Evolutionary conservation across 37 sponge, comb jelly and placozoan species (phyloP), one percentile per base, ranked within the genome.

Genomic region (Bolinopsis microptera): DNA sequence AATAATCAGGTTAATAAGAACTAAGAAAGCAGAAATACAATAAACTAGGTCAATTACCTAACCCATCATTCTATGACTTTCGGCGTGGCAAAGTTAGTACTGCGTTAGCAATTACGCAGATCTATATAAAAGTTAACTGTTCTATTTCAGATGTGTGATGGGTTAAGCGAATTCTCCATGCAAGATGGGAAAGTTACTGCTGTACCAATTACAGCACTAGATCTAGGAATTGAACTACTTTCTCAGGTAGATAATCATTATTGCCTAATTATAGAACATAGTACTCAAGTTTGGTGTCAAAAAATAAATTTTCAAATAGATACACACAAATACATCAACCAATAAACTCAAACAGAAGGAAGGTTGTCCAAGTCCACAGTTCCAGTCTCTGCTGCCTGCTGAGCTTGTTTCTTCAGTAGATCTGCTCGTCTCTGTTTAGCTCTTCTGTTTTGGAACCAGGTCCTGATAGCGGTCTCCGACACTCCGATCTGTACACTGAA

Each of bases 71-170:
- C n/a, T n/a, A n/a, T n/a, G n/a, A n/a, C n/a, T n/a, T n/a, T n/a
- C n/a, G n/a, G n/a, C n/a, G n/a, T n/a, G n/a, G n/a, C n/a, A n/a
- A n/a, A n/a, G n/a, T n/a, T n/a, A n/a, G n/a, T n/a, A n/a, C n/a
- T n/a, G n/a, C n/a, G n/a, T n/a, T n/a, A n/a, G n/a, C n/a, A n/a
- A n/a, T n/a, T n/a, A n/a, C n/a, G n/a, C n/a, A n/a, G n/a, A n/a
- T n/a, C n/a, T n/a, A n/a, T n/a, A n/a, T n/a, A n/a, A n/a, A n/a
- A n/a, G n/a, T n/a, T n/a, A n/a, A n/a, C n/a, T n/a, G 13, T 13
- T 48, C 13, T 48, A 18, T 48, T 77, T 40, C 90, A 86, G 90
- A 86, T 86, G 90, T 86, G 90, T 86, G 90, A 86, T 23, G 90
- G 90, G 23, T 25, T 86, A 34, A 41, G 61, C 30, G 90, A 86